Evolutionary conservation across 2,797 vertebrate species (phyloP).

Genomic region (Molothrus ater): DNA sequence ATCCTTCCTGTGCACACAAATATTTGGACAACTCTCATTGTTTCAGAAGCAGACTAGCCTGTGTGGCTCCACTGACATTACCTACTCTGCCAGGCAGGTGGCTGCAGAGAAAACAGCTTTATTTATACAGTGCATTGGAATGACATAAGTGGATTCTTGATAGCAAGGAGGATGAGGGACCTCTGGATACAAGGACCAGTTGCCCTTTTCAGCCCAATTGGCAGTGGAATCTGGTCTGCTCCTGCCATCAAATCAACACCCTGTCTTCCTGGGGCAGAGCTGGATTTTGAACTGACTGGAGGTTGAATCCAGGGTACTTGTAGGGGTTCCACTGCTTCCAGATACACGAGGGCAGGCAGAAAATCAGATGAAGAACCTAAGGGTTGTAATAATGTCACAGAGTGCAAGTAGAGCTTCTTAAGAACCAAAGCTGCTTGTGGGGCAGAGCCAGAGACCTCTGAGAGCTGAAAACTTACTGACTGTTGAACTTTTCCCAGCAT

Average conservation of each 20-base stretch:
- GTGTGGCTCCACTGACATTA: slow-evolving; percentile 12
- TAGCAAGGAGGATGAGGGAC: background rate
- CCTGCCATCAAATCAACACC: background rate
- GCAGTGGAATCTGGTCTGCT: background rate
- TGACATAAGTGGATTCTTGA: background rate
- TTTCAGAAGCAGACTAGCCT: slow-evolving; percentile 28
- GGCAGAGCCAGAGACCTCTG: background rate
- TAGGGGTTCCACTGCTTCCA: background rate
- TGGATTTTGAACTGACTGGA: background rate
- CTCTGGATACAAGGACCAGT: background rate
- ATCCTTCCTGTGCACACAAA: background rate
- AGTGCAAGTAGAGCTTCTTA: background rate
- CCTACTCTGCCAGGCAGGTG: slow-evolving; percentile 60
- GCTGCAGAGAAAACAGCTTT: slow-evolving; percentile 64
- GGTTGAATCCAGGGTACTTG: background rate
- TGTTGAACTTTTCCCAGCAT: background rate
- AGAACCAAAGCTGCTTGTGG: background rate
- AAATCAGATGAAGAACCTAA: background rate
- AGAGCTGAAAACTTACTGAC: background rate
- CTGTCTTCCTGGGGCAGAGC: background rate
- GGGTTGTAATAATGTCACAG: background rate
- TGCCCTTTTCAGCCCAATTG: background rate
- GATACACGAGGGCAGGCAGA: background rate
- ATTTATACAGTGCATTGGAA: background rate
- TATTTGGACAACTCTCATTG: slow-evolving; percentile 26